A percentile compares a stretch with the other conserved stretches of the same genome.
Evolutionary conservation across 2,113 vertebrate genomes (phyloP).

Genomic region (Elgaria multicarinata): DNA sequence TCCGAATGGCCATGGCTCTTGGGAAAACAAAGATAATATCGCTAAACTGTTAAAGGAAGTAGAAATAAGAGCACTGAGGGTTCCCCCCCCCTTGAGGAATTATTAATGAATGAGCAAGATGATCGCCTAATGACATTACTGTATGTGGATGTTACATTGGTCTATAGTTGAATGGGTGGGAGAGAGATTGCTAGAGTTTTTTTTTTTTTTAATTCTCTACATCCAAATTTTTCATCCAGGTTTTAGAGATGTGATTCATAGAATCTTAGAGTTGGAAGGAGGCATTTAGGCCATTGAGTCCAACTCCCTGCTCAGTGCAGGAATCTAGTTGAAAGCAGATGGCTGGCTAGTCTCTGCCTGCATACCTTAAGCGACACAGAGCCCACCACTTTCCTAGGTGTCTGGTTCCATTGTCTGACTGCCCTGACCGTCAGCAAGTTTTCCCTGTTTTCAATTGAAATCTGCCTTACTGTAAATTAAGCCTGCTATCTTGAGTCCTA

Average conservation of each 20-base stretch:
- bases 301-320: too few species aligned
- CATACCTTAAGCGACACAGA: too few species aligned
- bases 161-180: background rate
- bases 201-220: background rate
- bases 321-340: too few species aligned
- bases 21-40: constrained; percentile 15
- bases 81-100: background rate
- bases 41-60: constrained; percentile 20
- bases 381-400: too few species aligned
- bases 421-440: too few species aligned
- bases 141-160: background rate
- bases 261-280: too few species aligned
- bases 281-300: too few species aligned
- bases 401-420: too few species aligned
- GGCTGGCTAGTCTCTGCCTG: too few species aligned
- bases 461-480: too few species aligned
- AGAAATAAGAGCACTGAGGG: background rate
- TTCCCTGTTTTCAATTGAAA: too few species aligned
- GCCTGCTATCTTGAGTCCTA: too few species aligned
- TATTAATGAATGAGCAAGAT: background rate
- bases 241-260: background rate
- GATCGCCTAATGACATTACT: background rate
- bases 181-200: background rate
- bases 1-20: constrained; percentile 12
- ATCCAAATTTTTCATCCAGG: background rate